A percentile compares a stretch with the other conserved stretches of the same genome.
Conservation (phyloP, 1,140 invertebrate species). For the Stegodyphus mimosarum region DNA sequence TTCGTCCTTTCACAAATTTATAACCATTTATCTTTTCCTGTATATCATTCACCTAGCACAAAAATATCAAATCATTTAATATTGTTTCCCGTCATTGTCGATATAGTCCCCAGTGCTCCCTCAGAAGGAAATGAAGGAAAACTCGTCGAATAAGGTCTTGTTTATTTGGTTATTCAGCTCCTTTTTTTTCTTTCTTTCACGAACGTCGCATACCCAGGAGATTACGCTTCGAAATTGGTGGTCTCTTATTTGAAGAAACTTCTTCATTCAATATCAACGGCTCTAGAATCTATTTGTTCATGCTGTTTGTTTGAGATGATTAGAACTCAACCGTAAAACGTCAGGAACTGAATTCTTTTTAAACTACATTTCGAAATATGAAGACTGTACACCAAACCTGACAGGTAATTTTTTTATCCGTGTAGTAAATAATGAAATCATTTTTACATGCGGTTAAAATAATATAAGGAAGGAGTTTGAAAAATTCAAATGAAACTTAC, state of each 20-base stretch:
- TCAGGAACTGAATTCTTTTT: too few species aligned
- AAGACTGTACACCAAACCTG: too few species aligned
- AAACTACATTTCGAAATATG: too few species aligned
- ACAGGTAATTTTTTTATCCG: too few species aligned
- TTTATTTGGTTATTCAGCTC: constrained; percentile 35
- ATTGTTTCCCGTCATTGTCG: not conserved
- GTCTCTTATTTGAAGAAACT: constrained; percentile 38
- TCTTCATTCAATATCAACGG: not conserved
- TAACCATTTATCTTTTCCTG: too few species aligned
- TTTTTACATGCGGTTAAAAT: too few species aligned
- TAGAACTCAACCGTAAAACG: not conserved
- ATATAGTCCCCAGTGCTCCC: not conserved
- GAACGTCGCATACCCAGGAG: constrained; percentile 2
- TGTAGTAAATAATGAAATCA: too few species aligned
- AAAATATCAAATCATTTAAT: not conserved
- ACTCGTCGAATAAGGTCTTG: constrained; percentile 29
- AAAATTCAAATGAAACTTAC: too few species aligned
- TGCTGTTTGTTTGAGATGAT: constrained; percentile 45
- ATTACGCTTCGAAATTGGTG: constrained; percentile 30
- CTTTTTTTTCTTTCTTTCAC: not conserved
- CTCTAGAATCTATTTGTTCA: constrained; percentile 6
- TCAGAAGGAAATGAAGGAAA: constrained; percentile 31
- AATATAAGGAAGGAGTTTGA: too few species aligned
- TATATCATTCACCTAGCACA: too few species aligned
- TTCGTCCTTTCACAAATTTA: too few species aligned